A percentile compares a stretch with the other conserved stretches of the same genome.
Conservation (phyloP, 2,888 invertebrate species). For the Cheilosia soror region DNA sequence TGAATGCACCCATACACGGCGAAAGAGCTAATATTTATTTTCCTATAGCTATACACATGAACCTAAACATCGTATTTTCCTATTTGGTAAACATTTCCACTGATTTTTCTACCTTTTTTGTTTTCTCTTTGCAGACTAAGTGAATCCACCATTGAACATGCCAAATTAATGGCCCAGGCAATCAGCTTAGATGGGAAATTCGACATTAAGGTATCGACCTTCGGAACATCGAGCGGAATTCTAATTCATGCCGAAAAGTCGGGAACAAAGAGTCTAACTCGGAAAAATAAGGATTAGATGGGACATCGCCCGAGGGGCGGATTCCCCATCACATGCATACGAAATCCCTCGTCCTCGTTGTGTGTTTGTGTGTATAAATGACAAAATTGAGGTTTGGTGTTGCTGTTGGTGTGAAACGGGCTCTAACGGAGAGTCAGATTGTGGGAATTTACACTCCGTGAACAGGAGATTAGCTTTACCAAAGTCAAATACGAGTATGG, state of each 20-base stretch:
- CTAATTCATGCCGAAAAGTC: slow-evolving; percentile 80
- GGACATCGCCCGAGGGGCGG: slow-evolving; percentile 28
- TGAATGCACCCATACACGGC: slow-evolving; percentile 26
- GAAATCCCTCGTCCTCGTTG: slow-evolving; percentile 11
- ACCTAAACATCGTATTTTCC: slow-evolving; percentile 40
- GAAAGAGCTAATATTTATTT: slow-evolving; percentile 66
- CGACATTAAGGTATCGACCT: slow-evolving; percentile 80
- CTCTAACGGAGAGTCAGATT: slow-evolving; percentile 53
- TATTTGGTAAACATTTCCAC: slow-evolving; percentile 56
- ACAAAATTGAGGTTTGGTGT: slow-evolving; percentile 40
- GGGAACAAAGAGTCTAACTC: slow-evolving; percentile 79
- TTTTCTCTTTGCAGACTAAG: slow-evolving; percentile 77
- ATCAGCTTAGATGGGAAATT: slow-evolving; percentile 80
- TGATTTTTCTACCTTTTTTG: slow-evolving; percentile 16
- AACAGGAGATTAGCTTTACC: slow-evolving; percentile 73
- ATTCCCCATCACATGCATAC: slow-evolving; percentile 33
- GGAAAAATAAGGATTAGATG: slow-evolving; percentile 78
- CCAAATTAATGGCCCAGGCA: slow-evolving; percentile 80
- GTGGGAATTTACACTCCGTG: slow-evolving; percentile 72
- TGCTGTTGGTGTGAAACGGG: slow-evolving; percentile 59
- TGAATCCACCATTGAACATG: slow-evolving; percentile 80
- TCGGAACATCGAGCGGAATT: slow-evolving; percentile 80
- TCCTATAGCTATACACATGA: slow-evolving; percentile 27
- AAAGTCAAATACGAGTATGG: slow-evolving; percentile 61
- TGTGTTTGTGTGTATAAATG: slow-evolving; percentile 58